These are phyloP conservation scores for Hemibagrus wyckioides DNA, from an alignment of 2,113 vertebrate genomes.

Conservation along the genomic window DNA sequence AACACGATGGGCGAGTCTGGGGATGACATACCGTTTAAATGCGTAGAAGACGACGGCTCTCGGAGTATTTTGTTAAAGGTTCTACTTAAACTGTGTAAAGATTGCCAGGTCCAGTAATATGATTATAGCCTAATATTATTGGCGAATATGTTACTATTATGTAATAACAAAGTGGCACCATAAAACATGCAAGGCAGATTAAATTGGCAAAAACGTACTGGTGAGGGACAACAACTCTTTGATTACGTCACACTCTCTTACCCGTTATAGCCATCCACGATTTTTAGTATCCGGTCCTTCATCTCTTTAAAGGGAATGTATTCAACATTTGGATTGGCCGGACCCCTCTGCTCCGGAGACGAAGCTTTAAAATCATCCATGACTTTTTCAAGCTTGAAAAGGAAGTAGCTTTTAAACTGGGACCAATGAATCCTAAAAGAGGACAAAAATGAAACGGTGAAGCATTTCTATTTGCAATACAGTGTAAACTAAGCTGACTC, in stretches of 20 bases:
- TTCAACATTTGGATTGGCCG: slow-evolving; percentile 91
- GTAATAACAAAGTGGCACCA: too few species aligned
- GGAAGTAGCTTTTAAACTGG: slow-evolving; percentile 95
- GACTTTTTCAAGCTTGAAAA: slow-evolving; percentile 95
- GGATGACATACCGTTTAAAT: too few species aligned
- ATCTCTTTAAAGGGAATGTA: slow-evolving; percentile 94
- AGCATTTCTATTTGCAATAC: not conserved
- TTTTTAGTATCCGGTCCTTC: slow-evolving; percentile 95
- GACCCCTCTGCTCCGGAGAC: slow-evolving; percentile 84
- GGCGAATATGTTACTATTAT: not conserved
- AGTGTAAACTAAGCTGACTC: not conserved
- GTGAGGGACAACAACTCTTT: not conserved
- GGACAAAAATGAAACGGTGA: not conserved
- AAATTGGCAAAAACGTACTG: not conserved
- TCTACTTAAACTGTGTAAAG: not conserved
- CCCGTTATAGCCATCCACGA: slow-evolving; percentile 95
- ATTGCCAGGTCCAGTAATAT: not conserved
- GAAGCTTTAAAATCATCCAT: slow-evolving; percentile 94
- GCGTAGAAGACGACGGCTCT: not conserved
- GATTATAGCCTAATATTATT: not conserved
- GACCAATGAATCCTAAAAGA: slow-evolving; percentile 90
- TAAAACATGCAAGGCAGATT: not conserved
- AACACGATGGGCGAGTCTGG: too few species aligned
- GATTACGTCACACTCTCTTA: slow-evolving; percentile 66
- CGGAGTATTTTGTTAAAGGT: not conserved